Evolutionary conservation across 2,888 invertebrate species (phyloP), one percentile per base, ranked within the genome.

Genomic region (Caenorhabditis sp.): DNA sequence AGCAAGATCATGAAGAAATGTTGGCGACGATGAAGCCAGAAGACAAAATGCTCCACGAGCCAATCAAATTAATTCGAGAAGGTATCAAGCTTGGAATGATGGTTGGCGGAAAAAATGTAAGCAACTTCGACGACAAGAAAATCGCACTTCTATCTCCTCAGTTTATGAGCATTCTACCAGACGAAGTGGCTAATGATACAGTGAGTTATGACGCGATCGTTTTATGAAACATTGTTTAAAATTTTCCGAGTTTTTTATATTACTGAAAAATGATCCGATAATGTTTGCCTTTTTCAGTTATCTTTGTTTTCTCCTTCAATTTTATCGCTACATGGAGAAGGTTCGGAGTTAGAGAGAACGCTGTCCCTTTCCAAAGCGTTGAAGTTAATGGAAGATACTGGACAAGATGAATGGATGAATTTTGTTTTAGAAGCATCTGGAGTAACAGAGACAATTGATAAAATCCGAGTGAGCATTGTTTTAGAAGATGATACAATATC

Each of bases 31-130:
- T 78, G 72, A 78, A 70, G n/a, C 65, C 74, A n/a, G 76, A 78
- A 23, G 74, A 79, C 62, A 78, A 72, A 55, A 62, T 76, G 21
- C 37, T 81, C 67, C 54, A 69, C 37, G 66, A 74, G 57, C 81
- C 81, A 43, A 43, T 43, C 14, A 43, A 43, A 43, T 14, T 43
- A 17, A 43, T 43, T 17, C 12, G 43, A 43, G 26, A 24, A 71
- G 70, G 65, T 24, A 67, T 77, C 1, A 80, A 81, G 53, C 37
- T 81, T 1, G 75, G 70, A 6, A 36, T 77, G 4, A 60, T 65
- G 12, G 21, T 81, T 57, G 55, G 62, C 1, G 80, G 80, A 0
- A 51, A 74, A 21, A 79, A 81, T 49, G 63, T 61, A 8, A 57
- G 61, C 1, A 63, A 69, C 59, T 60, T 74, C 24, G 69, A 69